A percentile compares a stretch with the other conserved stretches of the same genome.
These are phyloP conservation scores for Boloria euphrosyne DNA, from an alignment of 2,888 invertebrate genomes.

Conservation along the genomic window DNA sequence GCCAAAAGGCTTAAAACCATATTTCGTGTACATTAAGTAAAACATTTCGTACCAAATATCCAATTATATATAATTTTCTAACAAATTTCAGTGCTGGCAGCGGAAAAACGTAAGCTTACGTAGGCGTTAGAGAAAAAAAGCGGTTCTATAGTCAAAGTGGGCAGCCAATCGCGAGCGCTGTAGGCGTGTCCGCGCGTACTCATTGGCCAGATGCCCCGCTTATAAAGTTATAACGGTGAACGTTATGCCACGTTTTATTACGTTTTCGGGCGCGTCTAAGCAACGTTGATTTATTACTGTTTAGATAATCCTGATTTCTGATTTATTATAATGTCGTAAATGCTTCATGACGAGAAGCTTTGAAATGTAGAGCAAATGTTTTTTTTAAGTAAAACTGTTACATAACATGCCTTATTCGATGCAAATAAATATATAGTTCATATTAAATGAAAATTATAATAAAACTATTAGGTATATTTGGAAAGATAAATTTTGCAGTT, in stretches of 20 bases:
- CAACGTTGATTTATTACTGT: slow-evolving; percentile 31
- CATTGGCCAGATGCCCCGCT: slow-evolving; percentile 71
- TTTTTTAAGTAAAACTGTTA: too few relatives aligned
- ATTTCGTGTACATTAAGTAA: too few relatives aligned
- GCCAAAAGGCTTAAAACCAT: too few relatives aligned
- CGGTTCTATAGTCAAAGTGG: slow-evolving; percentile 80
- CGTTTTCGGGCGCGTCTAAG: slow-evolving; percentile 40
- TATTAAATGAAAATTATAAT: too few relatives aligned
- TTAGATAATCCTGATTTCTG: slow-evolving; percentile 10
- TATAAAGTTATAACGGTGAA: slow-evolving; percentile 63
- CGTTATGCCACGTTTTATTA: slow-evolving; percentile 43
- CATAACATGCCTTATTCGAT: too few relatives aligned
- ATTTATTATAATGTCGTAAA: not conserved
- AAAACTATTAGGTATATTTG: too few relatives aligned
- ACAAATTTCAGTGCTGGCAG: slow-evolving; percentile 37
- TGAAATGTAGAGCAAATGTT: too few relatives aligned
- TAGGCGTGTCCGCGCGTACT: slow-evolving; percentile 70
- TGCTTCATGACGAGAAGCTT: too few relatives aligned
- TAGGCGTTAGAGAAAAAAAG: slow-evolving; percentile 80
- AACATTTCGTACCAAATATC: not conserved
- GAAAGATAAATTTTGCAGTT: too few relatives aligned
- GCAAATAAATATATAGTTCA: too few relatives aligned
- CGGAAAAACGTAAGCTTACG: slow-evolving; percentile 59
- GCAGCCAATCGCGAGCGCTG: slow-evolving; percentile 71
- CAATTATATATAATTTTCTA: slow-evolving; percentile 34